These are phyloP conservation scores for Novumbra hubbsi DNA, from an alignment of 2,797 vertebrate species.

Conservation along the genomic window DNA sequence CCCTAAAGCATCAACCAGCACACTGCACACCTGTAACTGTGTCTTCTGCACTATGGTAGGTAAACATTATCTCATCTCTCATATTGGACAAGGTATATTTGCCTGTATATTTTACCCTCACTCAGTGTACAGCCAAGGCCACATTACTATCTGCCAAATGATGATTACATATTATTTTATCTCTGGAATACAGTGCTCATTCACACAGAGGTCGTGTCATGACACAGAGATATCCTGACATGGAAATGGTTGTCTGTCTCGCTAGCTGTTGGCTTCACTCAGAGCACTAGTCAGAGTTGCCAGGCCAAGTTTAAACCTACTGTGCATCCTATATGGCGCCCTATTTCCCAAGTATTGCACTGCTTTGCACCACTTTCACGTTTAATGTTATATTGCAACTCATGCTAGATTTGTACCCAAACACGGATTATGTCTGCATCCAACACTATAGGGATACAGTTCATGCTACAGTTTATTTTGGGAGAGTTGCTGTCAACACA, in stretches of 20 bases:
- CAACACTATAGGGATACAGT: neutral
- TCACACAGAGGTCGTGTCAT: constrained; percentile 13
- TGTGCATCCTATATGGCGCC: neutral
- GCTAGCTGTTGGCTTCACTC: neutral
- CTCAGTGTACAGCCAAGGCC: neutral
- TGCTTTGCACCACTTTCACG: no score
- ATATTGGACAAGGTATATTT: constrained; percentile 36
- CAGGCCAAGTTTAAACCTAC: constrained; percentile 35
- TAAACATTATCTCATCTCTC: constrained; percentile 1
- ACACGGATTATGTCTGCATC: no score
- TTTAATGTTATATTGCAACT: no score
- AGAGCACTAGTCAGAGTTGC: constrained; percentile 18
- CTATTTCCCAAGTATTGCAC: no score
- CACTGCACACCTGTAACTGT: constrained; percentile 85
- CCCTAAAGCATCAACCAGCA: constrained; percentile 77
- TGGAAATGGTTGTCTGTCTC: constrained; percentile 13
- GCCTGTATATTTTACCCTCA: neutral
- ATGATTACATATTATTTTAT: neutral
- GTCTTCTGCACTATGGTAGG: constrained; percentile 87
- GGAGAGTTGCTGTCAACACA: constrained; percentile 32
- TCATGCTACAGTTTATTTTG: neutral
- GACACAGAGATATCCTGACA: constrained; percentile 21
- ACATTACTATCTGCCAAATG: neutral
- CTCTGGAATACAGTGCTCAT: neutral
- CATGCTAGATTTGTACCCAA: no score